These are phyloP conservation scores for Anguilla pacifica DNA, from an alignment of 2,797 vertebrate genomes.

Conservation along the genomic window DNA sequence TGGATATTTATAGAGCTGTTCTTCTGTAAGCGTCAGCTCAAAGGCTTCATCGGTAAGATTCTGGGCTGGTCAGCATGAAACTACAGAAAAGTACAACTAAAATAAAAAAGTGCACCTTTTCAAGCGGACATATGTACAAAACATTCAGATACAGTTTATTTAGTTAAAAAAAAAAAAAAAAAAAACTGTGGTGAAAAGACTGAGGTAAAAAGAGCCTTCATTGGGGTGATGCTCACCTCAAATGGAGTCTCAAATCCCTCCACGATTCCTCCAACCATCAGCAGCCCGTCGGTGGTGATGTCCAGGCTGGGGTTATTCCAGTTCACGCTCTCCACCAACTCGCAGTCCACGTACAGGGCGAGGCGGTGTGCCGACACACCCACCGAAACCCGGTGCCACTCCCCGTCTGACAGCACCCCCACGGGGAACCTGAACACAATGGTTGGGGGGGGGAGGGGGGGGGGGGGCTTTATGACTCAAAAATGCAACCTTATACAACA, in stretches of 20 bases:
- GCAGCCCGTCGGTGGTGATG: conserved; percentile 72
- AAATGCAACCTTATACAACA: neutral
- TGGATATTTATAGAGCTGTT: neutral
- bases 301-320: conserved; percentile 76
- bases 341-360: conserved; percentile 77
- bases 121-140: neutral
- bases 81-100: neutral
- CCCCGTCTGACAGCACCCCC: conserved; percentile 64
- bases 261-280: conserved; percentile 75
- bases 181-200: neutral
- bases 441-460: neutral
- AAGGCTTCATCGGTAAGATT: neutral
- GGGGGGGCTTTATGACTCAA: neutral
- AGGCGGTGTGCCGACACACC: conserved; percentile 70
- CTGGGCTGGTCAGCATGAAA: neutral
- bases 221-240: conserved; percentile 61
- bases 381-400: conserved; percentile 76
- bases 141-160: neutral
- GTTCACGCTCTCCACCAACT: conserved; percentile 73
- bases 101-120: neutral
- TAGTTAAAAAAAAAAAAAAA: neutral
- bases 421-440: conserved; percentile 69
- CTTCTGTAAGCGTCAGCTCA: neutral
- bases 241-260: conserved; percentile 77
- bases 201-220: neutral